Base-by-base conservation (phyloP, 2,888 invertebrate genomes). In the Noctua fimbriata region DNA sequence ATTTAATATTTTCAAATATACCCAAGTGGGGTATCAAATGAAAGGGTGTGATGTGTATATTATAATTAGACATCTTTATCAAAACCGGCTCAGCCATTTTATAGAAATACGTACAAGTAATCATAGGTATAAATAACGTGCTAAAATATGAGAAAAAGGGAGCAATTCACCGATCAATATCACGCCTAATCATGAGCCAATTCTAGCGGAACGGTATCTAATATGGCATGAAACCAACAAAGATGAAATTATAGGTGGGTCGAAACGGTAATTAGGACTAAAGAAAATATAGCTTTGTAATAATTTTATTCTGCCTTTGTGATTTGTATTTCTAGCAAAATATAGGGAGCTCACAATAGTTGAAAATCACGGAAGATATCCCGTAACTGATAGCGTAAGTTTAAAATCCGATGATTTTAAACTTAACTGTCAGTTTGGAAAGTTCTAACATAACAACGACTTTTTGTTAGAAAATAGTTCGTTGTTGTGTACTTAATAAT, bases 241-340 rank as follows among this genome's bases (percentile, higher is more conserved):
- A 70, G 41, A 55, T 73, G 84, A 70, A 73, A 49, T 69, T 65
- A 44, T 69, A 41, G 69, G 70, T 66, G 52, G 24, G 32, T 3
- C 16, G 70, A 58, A 72, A 55, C 28, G 10, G 36, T 55, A 65
- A 41, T 47, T 55, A 69, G 32, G 12, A n/a, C 5, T 49, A 58
- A 32, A 76, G 47, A 3, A 21, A 44, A 58, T 55, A 21, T 16
- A 60, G 63, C 6, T 52, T 44, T 32, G 24, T 41, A 28, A 58
- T 76, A 14, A 14, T 28, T 41, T 36, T 36, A n/a, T 70, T 52
- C 1, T 7, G 24, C 65, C 28, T 65, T 6, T 24, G n/a, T 60
- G 9, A 21, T n/a, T 24, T 41, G n/a, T 18, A 10, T 10, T n/a
- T 24, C 24, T 36, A 41, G 47, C 1, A 47, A 47, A 44, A 21